Evolutionary conservation across 2,888 invertebrate species (phyloP), one percentile per base, ranked within the genome.

Genomic region (Dorcus parallelipipedus): DNA sequence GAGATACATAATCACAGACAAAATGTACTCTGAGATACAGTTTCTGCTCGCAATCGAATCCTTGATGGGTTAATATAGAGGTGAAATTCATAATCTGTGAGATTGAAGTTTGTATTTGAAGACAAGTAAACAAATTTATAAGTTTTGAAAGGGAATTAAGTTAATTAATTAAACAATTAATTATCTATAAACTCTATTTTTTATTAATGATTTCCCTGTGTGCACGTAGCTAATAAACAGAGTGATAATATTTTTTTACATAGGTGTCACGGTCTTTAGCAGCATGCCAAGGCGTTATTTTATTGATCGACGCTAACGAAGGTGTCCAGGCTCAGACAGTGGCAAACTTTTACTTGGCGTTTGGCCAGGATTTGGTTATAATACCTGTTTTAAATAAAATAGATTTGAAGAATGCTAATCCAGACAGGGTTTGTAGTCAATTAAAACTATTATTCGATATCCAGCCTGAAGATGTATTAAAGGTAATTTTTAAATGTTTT

Each of bases 291-390:
- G 97, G 97, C 8, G 97, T 95, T 0, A 86, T 99, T 64, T 81
- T 99, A 55, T 79, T 99, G 52, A 94, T 99, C 0, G 98, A 98
- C 81, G 96, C 98, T 1, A 97, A 96, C 79, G 94, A 96, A 82
- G 92, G 92, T 7, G 89, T 97, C 2, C 95, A 97, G 81, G 97
- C 98, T 0, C 98, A 99, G 79, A 99, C 98, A 0, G 95, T 98
- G 2, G 97, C 98, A 10, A 98, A 98, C 71, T 97, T 94, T 79
- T 91, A 93, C 75, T 78, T 97, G 62, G 97, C 98, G 0, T 91
- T 91, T 78, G 87, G 86, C 52, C 86, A 86, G 65, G 87, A 95
- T 68, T 79, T 97, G 53, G 79, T 83, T 1, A 89, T 98, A 58
- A 87, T 98, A 70, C 97, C 98, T 0, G 95, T 95, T 0, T 81